phyloP scores from a whole-genome alignment of 2,113 vertebrate species.

The Xyliphius kryptos region DNA sequence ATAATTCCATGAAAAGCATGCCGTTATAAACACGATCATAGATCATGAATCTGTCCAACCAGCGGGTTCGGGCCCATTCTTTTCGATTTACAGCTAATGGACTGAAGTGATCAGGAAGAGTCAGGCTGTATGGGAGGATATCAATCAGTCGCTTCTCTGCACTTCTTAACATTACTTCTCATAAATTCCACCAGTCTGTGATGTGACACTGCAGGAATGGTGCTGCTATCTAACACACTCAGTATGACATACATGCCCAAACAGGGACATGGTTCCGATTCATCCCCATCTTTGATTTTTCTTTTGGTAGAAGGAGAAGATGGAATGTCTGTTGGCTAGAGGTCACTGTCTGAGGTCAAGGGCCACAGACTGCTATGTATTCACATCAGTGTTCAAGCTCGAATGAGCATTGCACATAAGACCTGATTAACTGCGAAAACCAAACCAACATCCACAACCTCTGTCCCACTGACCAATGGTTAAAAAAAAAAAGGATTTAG shows the following conservation, averaged over 20 bases:
- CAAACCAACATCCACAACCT: neutral
- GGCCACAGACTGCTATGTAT: conserved; percentile 5
- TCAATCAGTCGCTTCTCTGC: neutral
- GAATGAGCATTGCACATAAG: neutral
- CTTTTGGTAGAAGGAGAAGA: neutral
- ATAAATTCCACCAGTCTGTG: neutral
- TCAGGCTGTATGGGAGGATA: no score
- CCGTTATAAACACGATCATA: no score
- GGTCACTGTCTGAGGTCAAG: conserved; percentile 16
- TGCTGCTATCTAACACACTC: conserved; percentile 3
- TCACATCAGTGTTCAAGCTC: neutral
- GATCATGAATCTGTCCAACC: no score
- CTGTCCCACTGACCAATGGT: neutral
- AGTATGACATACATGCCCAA: neutral
- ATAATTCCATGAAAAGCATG: no score
- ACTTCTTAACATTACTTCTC: neutral
- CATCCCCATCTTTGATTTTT: conserved; percentile 19
- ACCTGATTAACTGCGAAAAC: neutral
- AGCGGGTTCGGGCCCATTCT: no score
- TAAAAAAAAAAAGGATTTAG: neutral
- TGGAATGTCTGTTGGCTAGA: neutral
- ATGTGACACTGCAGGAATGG: neutral
- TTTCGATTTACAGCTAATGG: no score
- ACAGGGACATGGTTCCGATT: conserved; percentile 16
- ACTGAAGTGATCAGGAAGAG: no score